Conservation (phyloP, 2,113 vertebrate species). For the Pao palembangensis region DNA sequence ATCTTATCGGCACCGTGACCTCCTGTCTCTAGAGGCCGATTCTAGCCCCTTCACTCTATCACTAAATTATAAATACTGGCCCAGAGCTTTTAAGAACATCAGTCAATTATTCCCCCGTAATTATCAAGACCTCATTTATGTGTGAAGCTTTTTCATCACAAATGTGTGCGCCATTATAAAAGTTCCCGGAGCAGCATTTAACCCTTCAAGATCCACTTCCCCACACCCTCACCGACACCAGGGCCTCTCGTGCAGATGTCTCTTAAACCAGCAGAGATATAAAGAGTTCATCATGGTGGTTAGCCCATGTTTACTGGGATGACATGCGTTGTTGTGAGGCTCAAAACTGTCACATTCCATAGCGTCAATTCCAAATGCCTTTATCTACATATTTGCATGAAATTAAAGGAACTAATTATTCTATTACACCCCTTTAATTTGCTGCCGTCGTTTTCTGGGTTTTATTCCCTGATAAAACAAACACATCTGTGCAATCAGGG, state of each 20-base stretch:
- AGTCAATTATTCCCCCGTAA: constrained; percentile 62
- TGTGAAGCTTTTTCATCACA: constrained; percentile 33
- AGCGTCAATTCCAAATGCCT: neutral
- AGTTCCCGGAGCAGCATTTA: constrained; percentile 41
- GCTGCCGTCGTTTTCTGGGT: neutral
- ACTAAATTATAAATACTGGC: constrained; percentile 58
- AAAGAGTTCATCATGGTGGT: too few relatives aligned
- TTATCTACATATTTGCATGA: constrained; percentile 1
- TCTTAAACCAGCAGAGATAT: too few relatives aligned
- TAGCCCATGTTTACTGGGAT: neutral
- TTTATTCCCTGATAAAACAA: neutral
- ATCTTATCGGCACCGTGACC: too few relatives aligned
- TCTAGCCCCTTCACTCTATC: constrained; percentile 33
- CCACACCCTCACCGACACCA: neutral
- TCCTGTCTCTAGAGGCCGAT: constrained; percentile 37
- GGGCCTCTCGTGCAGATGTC: constrained; percentile 5
- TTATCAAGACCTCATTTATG: constrained; percentile 47
- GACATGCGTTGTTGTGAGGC: neutral
- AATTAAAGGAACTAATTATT: neutral
- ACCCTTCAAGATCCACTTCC: constrained; percentile 28
- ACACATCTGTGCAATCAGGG: constrained; percentile 5
- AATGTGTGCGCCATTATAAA: constrained; percentile 36
- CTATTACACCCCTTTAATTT: neutral
- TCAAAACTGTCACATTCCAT: neutral
- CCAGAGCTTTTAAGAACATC: constrained; percentile 47